Conservation (phyloP, 2,888 invertebrate genomes). For the Eumacrocentrus americanus region DNA sequence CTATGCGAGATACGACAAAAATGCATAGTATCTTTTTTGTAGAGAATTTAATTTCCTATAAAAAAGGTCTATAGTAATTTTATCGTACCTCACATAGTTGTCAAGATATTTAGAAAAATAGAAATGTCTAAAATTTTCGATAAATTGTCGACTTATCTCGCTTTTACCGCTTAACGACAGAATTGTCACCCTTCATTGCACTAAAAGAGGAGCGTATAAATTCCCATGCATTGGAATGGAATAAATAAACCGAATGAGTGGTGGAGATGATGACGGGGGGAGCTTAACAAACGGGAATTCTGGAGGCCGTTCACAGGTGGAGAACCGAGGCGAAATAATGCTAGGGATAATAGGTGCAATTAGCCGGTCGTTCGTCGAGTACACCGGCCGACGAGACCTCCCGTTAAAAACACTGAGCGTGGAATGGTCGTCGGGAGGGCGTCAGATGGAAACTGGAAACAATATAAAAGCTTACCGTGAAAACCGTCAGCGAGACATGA, state of each 20-base stretch:
- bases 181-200: no score
- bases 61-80: no score
- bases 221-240: slow-evolving; percentile 6
- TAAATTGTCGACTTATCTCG: background rate
- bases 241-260: slow-evolving; percentile 1
- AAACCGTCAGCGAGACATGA: background rate
- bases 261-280: background rate
- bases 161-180: no score
- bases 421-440: background rate
- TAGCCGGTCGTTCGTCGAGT: slow-evolving; percentile 34
- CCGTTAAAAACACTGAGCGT: slow-evolving; percentile 24
- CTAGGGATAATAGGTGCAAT: slow-evolving; percentile 38
- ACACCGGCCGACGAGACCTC: slow-evolving; percentile 18
- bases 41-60: no score
- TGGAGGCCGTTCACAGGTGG: slow-evolving; percentile 5
- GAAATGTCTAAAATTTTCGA: no score
- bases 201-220: no score
- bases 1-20: no score
- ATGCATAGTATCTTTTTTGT: no score
- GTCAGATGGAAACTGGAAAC: background rate
- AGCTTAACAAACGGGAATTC: slow-evolving; percentile 10
- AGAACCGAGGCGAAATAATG: slow-evolving; percentile 35
- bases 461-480: slow-evolving; percentile 3
- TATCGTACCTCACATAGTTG: no score
- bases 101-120: no score